Evolutionary conservation across 2,113 vertebrate genomes (phyloP).

Genomic region (Hystrix brachyura): DNA sequence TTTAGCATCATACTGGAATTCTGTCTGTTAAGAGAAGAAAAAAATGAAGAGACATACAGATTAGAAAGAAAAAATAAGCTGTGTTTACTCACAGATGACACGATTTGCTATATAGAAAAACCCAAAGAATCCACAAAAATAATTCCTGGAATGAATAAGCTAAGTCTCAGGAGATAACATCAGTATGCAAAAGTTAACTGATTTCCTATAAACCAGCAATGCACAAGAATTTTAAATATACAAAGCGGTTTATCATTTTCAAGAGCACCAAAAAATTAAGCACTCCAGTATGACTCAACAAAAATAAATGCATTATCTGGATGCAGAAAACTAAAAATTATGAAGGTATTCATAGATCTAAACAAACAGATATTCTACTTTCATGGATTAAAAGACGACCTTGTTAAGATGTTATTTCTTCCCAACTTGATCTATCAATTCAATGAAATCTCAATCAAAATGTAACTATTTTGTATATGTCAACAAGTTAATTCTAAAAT

Average conservation of each 20-base stretch:
- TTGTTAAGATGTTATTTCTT: neutral
- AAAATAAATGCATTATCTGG: neutral
- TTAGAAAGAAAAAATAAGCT: neutral
- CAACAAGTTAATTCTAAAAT: neutral
- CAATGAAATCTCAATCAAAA: no score
- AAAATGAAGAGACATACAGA: neutral
- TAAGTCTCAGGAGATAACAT: neutral
- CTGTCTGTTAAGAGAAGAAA: neutral
- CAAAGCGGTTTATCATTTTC: no score
- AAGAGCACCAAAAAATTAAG: neutral
- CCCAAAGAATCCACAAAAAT: neutral
- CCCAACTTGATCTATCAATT: neutral
- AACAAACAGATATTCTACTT: neutral
- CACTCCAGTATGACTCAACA: no score
- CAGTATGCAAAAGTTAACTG: neutral
- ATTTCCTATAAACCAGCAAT: neutral
- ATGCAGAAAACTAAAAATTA: neutral
- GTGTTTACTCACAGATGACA: neutral
- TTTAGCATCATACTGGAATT: neutral
- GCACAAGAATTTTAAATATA: neutral
- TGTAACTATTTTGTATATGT: neutral
- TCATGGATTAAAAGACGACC: neutral
- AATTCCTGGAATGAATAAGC: neutral
- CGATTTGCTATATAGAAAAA: neutral
- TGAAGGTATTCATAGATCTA: no score